Evolutionary conservation across 64 coral and sea anemone genomes (phyloP), one percentile per base, ranked within the genome.

Genomic region (Platygyra sinensis): DNA sequence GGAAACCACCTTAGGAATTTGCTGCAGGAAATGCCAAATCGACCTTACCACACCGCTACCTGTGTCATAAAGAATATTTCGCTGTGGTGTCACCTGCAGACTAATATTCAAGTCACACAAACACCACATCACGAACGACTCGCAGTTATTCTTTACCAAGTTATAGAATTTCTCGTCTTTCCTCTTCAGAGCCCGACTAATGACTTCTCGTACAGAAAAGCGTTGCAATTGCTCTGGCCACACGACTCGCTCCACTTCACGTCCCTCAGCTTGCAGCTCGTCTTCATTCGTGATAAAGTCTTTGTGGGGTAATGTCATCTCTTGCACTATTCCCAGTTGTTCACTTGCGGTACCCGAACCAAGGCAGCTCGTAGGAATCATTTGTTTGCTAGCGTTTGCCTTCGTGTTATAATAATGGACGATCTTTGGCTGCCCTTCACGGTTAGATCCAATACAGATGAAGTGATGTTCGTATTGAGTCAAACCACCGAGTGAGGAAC

Each of bases 111-210:
- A 64, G 0, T 49, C 77, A 65, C 85, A 93, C 29, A 79, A 87
- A 84, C 85, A 62, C 91, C 90, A 92, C 20, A 80, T 76, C 22
- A 84, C 72, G 17, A 91, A 91, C 11, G 60, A 54, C 20, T 91
- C 91, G 54, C 91, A 93, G 84, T 93, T 93, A 83, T 87, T 93
- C 52, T 60, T 67, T 0, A 52, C 19, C 20, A 80, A 0, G 25
- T 93, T 42, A 29, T 62, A 93, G 14, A 32, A 69, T 0, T 10
- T 9, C 22, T 93, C 83, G 52, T 50, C 62, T 9, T 54, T 0
- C 52, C 91, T 72, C 0, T 12, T 62, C 5, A 25, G 6, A 14
- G 89, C 89, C 28, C 89, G 67, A 14, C 14, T 10, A 2, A 62
- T 62, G 30, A 63, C 60, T 29, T 74, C 64, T 18, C 84, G 33